Evolutionary conservation across 2,113 vertebrate genomes (phyloP).

Genomic region (Tupaia chinensis): DNA sequence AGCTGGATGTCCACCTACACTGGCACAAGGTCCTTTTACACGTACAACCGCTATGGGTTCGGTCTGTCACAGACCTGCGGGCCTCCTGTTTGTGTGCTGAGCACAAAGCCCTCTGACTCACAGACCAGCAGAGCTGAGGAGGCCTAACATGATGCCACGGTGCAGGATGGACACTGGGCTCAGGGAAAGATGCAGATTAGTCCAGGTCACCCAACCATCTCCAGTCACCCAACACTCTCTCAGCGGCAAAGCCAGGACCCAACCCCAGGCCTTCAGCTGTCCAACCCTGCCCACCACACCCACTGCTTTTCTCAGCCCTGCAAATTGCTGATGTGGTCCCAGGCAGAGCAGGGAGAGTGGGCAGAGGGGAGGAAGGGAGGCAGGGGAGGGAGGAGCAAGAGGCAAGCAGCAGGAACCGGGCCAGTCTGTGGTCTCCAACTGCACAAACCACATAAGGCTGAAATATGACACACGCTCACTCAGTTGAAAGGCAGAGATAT

Average conservation of each 20-base stretch:
- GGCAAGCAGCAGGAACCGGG: slow-evolving; percentile 40
- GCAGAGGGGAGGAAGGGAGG: neutral
- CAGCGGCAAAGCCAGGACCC: neutral
- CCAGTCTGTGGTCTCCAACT: slow-evolving; percentile 69
- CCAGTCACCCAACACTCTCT: neutral
- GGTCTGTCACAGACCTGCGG: accelerated
- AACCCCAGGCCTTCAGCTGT: neutral
- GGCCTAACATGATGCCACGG: neutral
- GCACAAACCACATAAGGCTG: slow-evolving; percentile 74
- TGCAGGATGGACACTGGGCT: neutral
- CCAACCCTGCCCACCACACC: neutral
- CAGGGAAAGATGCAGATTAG: neutral
- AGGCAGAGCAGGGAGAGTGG: neutral
- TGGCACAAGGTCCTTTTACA: too few species aligned
- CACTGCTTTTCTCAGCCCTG: slow-evolving; percentile 13
- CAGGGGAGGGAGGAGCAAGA: neutral
- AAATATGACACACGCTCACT: slow-evolving; percentile 64
- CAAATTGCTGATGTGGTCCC: slow-evolving; percentile 47
- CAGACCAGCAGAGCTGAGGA: neutral
- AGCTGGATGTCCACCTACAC: neutral
- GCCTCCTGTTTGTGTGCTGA: accelerated
- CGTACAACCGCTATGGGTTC: neutral
- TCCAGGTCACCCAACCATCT: neutral
- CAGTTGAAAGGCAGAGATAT: slow-evolving; percentile 62
- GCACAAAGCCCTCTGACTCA: neutral